phyloP scores from a whole-genome alignment of 2,797 vertebrate genomes.

The Holocentrus rufus region DNA sequence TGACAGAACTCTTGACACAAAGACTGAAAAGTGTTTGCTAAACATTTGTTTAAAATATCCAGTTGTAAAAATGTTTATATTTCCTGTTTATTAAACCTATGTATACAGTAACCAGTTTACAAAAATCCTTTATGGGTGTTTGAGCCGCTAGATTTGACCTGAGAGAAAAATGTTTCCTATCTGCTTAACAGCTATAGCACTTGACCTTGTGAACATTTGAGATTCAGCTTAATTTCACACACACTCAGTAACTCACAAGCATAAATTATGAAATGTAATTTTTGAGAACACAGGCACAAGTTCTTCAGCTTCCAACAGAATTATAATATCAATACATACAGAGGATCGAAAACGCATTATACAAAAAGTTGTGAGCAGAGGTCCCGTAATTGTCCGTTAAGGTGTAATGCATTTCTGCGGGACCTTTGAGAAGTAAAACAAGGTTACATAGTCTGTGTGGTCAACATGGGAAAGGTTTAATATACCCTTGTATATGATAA shows the following conservation, averaged over 20 bases:
- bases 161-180: constrained; percentile 61
- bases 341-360: constrained; percentile 88
- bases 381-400: constrained; percentile 59
- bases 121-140: constrained; percentile 53
- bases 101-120: constrained; percentile 59
- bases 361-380: constrained; percentile 71
- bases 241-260: constrained; percentile 50
- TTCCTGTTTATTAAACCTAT: constrained; percentile 61
- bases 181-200: constrained; percentile 62
- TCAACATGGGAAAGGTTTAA: constrained; percentile 57
- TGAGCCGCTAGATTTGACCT: constrained; percentile 55
- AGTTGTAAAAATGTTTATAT: constrained; percentile 30
- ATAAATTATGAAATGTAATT: constrained; percentile 75
- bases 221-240: constrained; percentile 29
- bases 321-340: constrained; percentile 90
- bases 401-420: constrained; percentile 41
- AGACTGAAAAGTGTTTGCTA: constrained; percentile 31
- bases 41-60: constrained; percentile 18
- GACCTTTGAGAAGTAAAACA: constrained; percentile 45
- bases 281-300: constrained; percentile 93
- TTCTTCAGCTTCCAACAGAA: constrained; percentile 90
- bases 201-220: constrained; percentile 57
- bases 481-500: constrained; percentile 44
- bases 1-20: constrained; percentile 40
- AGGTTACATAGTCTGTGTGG: constrained; percentile 43